Evolutionary conservation across 2,797 vertebrate genomes (phyloP).

Genomic region (Masticophis lateralis): DNA sequence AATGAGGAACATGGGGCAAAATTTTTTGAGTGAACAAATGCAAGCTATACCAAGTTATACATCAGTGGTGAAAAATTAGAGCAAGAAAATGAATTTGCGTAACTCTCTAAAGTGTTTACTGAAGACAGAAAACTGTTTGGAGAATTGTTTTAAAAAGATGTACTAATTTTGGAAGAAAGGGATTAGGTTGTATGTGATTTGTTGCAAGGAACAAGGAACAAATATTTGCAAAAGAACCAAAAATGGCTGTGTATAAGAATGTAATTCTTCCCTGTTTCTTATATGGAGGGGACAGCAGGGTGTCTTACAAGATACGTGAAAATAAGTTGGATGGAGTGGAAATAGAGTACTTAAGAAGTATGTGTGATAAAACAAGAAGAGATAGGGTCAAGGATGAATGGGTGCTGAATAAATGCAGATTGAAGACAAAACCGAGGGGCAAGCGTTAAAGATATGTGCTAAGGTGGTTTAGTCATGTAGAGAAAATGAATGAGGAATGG

Average conservation of each 20-base stretch:
- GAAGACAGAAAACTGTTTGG: not conserved
- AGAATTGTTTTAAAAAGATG: not conserved
- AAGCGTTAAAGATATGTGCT: not conserved
- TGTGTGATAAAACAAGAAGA: not conserved
- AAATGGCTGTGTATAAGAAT: not conserved
- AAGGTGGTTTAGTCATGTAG: not conserved
- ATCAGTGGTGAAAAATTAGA: not conserved
- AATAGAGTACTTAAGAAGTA: not conserved
- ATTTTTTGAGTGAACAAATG: not conserved
- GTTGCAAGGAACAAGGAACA: not conserved
- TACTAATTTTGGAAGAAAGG: not conserved
- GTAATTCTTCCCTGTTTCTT: not conserved
- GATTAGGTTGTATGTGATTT: not conserved
- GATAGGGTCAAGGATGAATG: not conserved
- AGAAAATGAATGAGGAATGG: not conserved
- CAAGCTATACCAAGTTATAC: not conserved
- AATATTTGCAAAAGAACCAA: not conserved
- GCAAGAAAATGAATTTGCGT: not conserved
- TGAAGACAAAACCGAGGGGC: not conserved
- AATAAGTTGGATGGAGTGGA: not conserved
- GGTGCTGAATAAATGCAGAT: not conserved
- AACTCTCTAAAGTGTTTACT: not conserved
- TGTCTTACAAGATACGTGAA: not conserved
- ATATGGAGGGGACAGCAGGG: not conserved
- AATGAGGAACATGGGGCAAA: not conserved